Base-by-base conservation (phyloP, 2,113 vertebrate species). In the Mesitornis unicolor region DNA sequence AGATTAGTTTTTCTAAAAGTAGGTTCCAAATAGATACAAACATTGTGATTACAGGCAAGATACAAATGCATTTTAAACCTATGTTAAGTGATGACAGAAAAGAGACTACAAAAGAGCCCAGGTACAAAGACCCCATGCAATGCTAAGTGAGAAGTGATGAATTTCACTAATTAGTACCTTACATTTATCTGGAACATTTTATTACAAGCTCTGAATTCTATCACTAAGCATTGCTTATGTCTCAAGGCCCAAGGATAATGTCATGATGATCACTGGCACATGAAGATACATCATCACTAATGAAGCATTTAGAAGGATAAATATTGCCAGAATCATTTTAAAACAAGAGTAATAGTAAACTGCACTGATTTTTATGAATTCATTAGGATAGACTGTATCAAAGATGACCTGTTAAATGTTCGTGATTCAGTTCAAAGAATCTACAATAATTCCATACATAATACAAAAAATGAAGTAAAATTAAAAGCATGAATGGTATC, bases 291-390 rank as follows among this genome's bases (percentile, higher is more conserved):
- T 57, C 26, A 77, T 47, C 29, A 33, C 8, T 93, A 87, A 28
- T 33, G 31, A 87, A 79, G 7, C 18, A 69, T 76, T 89, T 79
- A 73, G 35, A 22, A 53, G n/a, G 15, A 74, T 75, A 10, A 57
- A 84, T 61, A 70, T 38, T 81, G 50, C 15, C 10, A 71, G 79
- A 45, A 40, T 87, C 4, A n/a, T 67, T 91, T 92, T 47, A 80
- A 92, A 89, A 16, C 24, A 71, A 93, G 86, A 88, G 76, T 81
- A 87, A 87, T 33, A 87, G 31, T 70, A 79, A 79, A 48, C 15
- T 40, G n/a, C 24, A 84, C 61, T 70, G 40, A 22, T 40, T 80
- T 89, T 87, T 96, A 85, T 57, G 54, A 90, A 75, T 36, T 90
- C 9, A 35, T 90, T 71, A 88, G 40, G 65, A 78, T 20, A 1